phyloP scores from a whole-genome alignment of 2,888 invertebrate species.

The Drosophila crucigera region DNA sequence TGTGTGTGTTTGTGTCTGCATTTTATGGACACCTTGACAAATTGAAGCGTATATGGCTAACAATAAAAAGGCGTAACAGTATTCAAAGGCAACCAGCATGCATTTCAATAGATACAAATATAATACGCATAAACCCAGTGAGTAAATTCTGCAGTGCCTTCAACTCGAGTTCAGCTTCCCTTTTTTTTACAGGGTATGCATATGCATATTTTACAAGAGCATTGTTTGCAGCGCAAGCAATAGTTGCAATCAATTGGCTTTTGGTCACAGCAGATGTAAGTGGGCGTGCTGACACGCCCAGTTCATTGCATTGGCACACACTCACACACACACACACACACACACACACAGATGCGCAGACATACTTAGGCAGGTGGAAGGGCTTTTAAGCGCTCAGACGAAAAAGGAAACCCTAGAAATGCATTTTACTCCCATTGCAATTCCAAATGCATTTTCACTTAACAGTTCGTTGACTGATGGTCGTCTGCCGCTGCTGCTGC shows the following conservation, averaged over 20 bases:
- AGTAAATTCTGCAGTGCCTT: neutral
- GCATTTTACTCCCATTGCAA: conserved; percentile 48
- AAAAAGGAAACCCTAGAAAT: conserved; percentile 64
- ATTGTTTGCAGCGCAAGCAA: conserved; percentile 37
- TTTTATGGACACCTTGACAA: conserved; percentile 73
- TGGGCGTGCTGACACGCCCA: conserved; percentile 41
- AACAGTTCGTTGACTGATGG: conserved; percentile 71
- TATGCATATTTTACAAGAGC: neutral
- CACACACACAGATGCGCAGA: neutral
- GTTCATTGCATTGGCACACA: conserved; percentile 22
- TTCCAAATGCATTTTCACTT: conserved; percentile 60
- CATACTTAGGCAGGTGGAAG: conserved; percentile 27
- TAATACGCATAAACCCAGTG: neutral
- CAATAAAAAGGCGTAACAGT: conserved; percentile 73
- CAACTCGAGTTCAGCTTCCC: too few species aligned
- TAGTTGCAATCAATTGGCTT: conserved; percentile 55
- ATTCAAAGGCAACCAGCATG: conserved; percentile 27
- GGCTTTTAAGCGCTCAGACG: conserved; percentile 63
- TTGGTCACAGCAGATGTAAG: neutral
- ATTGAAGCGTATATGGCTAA: conserved; percentile 49
- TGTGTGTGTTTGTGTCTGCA: conserved; percentile 55
- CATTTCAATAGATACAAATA: conserved; percentile 22
- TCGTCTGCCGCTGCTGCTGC: conserved; percentile 5
- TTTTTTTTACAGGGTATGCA: conserved; percentile 6
- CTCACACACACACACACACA: neutral